Evolutionary conservation across 2,113 vertebrate species (phyloP), one percentile per base, ranked within the genome.

Genomic region (Arizona elegans): DNA sequence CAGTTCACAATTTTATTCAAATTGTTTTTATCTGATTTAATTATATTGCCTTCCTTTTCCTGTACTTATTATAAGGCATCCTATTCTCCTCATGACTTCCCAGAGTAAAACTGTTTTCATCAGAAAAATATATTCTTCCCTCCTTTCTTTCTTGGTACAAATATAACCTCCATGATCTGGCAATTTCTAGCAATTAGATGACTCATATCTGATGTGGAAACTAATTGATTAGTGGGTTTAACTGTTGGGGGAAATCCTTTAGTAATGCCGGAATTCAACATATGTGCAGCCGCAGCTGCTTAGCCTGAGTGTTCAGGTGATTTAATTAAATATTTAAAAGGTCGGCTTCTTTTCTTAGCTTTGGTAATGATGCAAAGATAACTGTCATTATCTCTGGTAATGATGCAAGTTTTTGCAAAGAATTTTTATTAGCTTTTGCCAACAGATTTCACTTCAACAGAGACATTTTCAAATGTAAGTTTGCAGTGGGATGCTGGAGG

Each of bases 171-270:
- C 90, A 90, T 92, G 47, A 92, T 24, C 81, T 95, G 95, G 96
- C 88, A 93, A 93, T 55, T 89, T 94, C 92, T 91, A 95, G 29
- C 24, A 95, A 29, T 94, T 94, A 47, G 53, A 24, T 95, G 87
- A 54, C n/a, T 93, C 93, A 54, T 93, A 6, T 55, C 24, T 85
- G 12, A 50, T 96, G 1, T 93, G 88, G 87, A 87, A 95, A 13
- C 2, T 52, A 50, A 93, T 93, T 24, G 58, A 93, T 95, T 95
- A 94, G 88, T 13, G 92, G 86, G 88, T 92, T 90, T 94, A 93
- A 1, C 53, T 93, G 93, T 95, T 95, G 94, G 94, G 94, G 50
- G 58, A 95, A 29, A 85, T 93, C 93, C 88, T 54, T 93, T 86
- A 93, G 15, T 85, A 93, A 23, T 87, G 55, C 21, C 87, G 29